Base-by-base conservation (phyloP, 1,140 invertebrate species). In the Neodiprion lecontei region DNA sequence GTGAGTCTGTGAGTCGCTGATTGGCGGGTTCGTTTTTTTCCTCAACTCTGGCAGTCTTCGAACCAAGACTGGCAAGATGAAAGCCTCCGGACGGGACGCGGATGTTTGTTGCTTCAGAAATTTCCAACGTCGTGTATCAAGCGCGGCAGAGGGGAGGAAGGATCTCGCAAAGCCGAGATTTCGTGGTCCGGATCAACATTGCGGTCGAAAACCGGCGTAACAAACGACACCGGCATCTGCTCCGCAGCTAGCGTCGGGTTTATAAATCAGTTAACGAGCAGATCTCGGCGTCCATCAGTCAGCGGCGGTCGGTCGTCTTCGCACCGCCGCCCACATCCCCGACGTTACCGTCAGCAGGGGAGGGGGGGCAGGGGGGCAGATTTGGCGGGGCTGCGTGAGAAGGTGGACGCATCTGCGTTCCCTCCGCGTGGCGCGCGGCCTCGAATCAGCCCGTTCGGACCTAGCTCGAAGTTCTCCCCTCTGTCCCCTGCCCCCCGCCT, bases 321-420 rank as follows among this genome's bases (percentile, higher is more conserved):
- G 74, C 74, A 69, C 75, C 74, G 73, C 69, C 71, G 67, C 75
- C 72, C 72, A 65, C 61, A 17, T 65, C 12, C 12, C 12, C 61
- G 2, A 7, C 61, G 17, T 11, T 61, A 61, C 10, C 10, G 53
- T 61, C 53, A 11, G 53, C 10, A 11, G 10, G n/a, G n/a, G 53
- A n/a, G n/a, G n/a, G n/a, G 9, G 53, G 53, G n/a, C 5, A 17
- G 11, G 11, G 53, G n/a, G 11, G 53, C 11, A 4, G 53, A 61
- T n/a, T 11, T 61, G 11, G 53, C 53, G 53, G n/a, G 53, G 53
- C 11, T 14, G 76, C 83, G 78, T 83, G 81, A 82, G 82, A 84
- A 85, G 81, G 79, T 79, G 80, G 79, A 71, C 76, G 49, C 68
- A 69, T 73, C 74, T 77, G 28, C 72, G 79, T 82, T 83, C 81